Evolutionary conservation across 2,113 vertebrate species (phyloP), one percentile per base, ranked within the genome.

Genomic region (Pyrgilauda ruficollis): DNA sequence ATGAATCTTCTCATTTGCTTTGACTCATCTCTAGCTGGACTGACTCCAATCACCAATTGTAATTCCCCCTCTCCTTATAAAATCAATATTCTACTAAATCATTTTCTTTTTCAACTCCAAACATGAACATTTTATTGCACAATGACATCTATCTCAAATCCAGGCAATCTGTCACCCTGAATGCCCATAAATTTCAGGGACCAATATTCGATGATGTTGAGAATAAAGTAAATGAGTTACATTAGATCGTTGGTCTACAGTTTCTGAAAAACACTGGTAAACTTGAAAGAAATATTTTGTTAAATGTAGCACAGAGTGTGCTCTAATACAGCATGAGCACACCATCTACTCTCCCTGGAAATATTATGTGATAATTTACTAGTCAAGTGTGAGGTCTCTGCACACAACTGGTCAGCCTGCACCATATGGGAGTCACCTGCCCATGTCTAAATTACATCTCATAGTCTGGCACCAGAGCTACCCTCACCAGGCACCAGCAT

Each of bases 31-130:
- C 26, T 75, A 30, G 39, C 74, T 97, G 96, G 95, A 94, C 69
- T 69, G 75, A 50, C 43, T 95, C 92, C 92, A 95, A 69, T 62
- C 18, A 78, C 52, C 52, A 92, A 49, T 53, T 4, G 14, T 70
- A 92, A 94, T 87, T 93, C 47, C 39, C 4, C 15, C 16, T 53
- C 30, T 90, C 74, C 49, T 79, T 89, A 76, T 69, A 84, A 91
- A 91, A 96, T 96, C 95, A 93, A 96, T 96, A 89, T 43, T 55
- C 11, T 35, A 49, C 62, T 94, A 94, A 84, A 90, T 95, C 35
- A 88, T 85, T 87, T 81, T 55, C 56, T 75, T 93, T 88, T 93
- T 47, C 62, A 56, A 52, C 41, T 92, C 33, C 41, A 75, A 52
- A 81, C n/a, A 28, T 8, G 55, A 94, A 52, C 76, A 52, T 68